Base-by-base conservation (phyloP, 2,797 vertebrate species). In the Coregonus suidteri region DNA sequence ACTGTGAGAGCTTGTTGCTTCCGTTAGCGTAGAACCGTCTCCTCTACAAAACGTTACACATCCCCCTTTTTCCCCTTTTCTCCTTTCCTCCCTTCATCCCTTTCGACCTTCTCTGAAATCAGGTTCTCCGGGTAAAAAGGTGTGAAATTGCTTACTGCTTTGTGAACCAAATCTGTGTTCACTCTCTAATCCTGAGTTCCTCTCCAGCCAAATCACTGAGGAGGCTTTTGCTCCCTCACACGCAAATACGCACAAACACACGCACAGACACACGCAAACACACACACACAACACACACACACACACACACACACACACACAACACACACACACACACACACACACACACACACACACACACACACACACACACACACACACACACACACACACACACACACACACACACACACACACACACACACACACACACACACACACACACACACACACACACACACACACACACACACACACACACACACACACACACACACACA, bases 141-240 rank as follows among this genome's bases (percentile, higher is more conserved):
- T 91, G 89, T 89, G 87, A 90, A 90, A 89, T 86, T 84, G 87
- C 87, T 87, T 73, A 76, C 74, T 79, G 85, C 80, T 86, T 86
- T 88, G 79, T 85, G 75, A 85, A 83, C 78, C 81, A 82, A 84
- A 88, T 79, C 73, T 64, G 59, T 84, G 81, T 85, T 84, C 75
- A 84, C 78, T 69, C 75, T 82, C 82, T 85, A 86, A 87, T 86
- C 81, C 82, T 75, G 81, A 71, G 9, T 79, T 90, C 82, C 25
- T 25, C 76, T 76, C 75, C 71, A 85, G 81, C 79, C 75, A 81
- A 83, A 85, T 76, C 35, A 59, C 74, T n/a, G 54, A 83, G 67
- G 76, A 77, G 75, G 79, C 72, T 13, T 53, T 53, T 25, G 0
- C 25, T 25, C 25, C 25, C 25, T 53, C 30, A 14, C 31, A n/a